Base-by-base conservation (phyloP, 2,113 vertebrate genomes). In the Melierax canorus region DNA sequence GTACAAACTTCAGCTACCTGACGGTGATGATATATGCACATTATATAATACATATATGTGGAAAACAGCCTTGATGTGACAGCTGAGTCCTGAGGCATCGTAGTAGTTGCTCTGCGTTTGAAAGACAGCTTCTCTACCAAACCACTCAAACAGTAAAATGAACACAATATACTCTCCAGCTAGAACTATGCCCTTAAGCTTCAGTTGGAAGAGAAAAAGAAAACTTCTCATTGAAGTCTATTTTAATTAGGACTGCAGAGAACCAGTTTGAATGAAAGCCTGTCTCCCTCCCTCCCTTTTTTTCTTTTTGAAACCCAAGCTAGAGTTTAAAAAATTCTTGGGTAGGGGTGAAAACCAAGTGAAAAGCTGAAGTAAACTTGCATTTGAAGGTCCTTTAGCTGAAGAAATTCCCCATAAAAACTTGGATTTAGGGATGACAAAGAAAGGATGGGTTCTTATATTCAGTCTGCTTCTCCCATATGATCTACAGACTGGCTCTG, bases 171-270 rank as follows among this genome's bases (percentile, higher is more conserved):
- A 96, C 93, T 97, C 96, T 97, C 92, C 96, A 97, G 97, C 95
- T 97, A 96, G 93, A 94, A 90, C 93, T 94, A 80, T 97, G 97
- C 97, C 98, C 97, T 96, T 88, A 90, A 98, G 98, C 97, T 97
- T 88, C 60, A 64, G 95, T 93, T 95, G 95, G 94, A 97, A 97
- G 94, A 97, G 48, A 64, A 96, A 97, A 97, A 96, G 90, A 96
- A 97, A 97, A 97, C 96, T 97, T 98, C 90, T 93, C 94, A 96
- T 96, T 97, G 97, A 98, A 97, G 97, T 97, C 94, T 94, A 84
- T 97, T 98, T 98, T 98, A 98, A 98, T 98, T 98, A 98, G 97
- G 95, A 91, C 96, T 97, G 96, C 94, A 96, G 96, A 98, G 94
- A 98, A 94, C 76, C 64, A 45, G 88, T 87, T 9, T 86, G 84